Evolutionary conservation across 1,140 invertebrate genomes (phyloP).

Genomic region (Magallana ariakensis): DNA sequence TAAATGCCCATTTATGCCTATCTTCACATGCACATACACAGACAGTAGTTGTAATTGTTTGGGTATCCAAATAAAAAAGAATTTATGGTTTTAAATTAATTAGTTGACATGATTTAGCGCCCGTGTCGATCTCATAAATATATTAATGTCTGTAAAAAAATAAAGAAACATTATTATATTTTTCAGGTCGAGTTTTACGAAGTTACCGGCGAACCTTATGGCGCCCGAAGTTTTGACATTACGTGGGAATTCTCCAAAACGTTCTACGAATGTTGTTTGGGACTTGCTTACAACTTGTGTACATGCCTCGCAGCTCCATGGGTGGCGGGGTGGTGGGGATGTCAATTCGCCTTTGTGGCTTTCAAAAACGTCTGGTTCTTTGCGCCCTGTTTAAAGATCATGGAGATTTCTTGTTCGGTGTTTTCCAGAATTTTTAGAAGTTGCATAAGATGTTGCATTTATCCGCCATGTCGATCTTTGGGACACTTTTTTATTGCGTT

Average conservation of each 20-base stretch:
- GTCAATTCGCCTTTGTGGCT: slow-evolving; percentile 31
- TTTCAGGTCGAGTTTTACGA: slow-evolving; percentile 1
- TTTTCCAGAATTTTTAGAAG: neutral
- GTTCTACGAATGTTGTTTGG: neutral
- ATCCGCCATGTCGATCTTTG: slow-evolving; percentile 25
- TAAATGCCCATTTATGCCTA: no score
- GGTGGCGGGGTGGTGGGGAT: slow-evolving; percentile 22
- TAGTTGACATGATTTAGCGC: no score
- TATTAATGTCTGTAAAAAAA: no score
- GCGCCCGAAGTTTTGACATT: neutral
- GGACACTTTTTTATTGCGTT: slow-evolving; percentile 27
- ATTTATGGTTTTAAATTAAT: no score
- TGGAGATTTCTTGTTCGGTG: slow-evolving; percentile 1
- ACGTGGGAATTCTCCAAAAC: neutral
- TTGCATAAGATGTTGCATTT: slow-evolving; percentile 40
- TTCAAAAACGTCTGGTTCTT: slow-evolving; percentile 41
- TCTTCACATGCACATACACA: no score
- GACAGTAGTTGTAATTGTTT: no score
- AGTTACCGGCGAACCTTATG: neutral
- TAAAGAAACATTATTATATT: no score
- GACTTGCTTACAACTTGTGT: neutral
- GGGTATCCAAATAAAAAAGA: no score
- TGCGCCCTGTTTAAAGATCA: slow-evolving; percentile 27
- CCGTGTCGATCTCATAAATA: no score
- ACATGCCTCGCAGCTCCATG: neutral